Base-by-base conservation (phyloP, 2,113 vertebrate genomes). In the Dicentrarchus labrax region DNA sequence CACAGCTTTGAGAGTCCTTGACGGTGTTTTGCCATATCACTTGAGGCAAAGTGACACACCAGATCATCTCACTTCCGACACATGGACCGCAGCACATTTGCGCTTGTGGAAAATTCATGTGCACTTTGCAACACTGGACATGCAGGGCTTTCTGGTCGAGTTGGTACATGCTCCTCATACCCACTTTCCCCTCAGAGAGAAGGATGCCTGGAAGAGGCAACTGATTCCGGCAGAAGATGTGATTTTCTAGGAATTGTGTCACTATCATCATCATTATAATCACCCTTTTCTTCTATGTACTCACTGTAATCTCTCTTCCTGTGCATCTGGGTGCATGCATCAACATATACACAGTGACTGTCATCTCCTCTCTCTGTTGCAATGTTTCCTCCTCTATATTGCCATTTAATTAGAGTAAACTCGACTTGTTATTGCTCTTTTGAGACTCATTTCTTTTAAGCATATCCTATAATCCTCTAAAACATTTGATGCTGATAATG, bases 1-100 rank as follows among this genome's bases (percentile, higher is more conserved):
- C 60, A 70, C 80, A 84, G 86, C 86, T 90, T 83, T 41, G 17
- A 84, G 80, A 86, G 84, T 79, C 87, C 72, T 87, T 76, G 71
- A 54, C 61, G 45, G 67, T 69, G 69, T 86, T 91, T 78, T 64
- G 68, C 76, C 15, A 38, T 24, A 82, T 91, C 80, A 78, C 72
- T 86, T 8, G 45, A 69, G 73, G 78, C 65, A 86, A 91, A 86
- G 74, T 74, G 80, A 91, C 86, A 86, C 59, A 67, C 12, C 21
- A 43, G 69, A 90, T 86, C 82, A 87, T 84, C 70, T 77, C 74
- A 82, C 83, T 38, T 80, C 72, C 48, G 50, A 80, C 70, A 83
- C 85, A 80, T 4, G n/a, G 73, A 22, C 59, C 1, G 1, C 51
- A 66, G 70, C 47, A 65, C 76, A 78, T 83, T 89, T 83, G 56